Evolutionary conservation across 2,888 invertebrate species (phyloP).

Genomic region (Sthenelais limicola): DNA sequence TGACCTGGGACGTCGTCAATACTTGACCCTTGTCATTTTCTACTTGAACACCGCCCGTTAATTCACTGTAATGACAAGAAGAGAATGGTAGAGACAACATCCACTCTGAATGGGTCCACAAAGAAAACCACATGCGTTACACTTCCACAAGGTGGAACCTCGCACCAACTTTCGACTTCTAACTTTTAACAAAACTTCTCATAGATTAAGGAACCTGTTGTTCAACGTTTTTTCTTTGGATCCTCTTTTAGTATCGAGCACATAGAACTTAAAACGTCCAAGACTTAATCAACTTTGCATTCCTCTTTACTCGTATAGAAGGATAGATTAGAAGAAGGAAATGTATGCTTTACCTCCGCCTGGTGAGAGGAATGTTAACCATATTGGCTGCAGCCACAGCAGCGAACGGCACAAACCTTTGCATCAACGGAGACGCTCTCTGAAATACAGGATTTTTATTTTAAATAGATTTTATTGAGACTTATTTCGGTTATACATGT

Average conservation of each 20-base stretch:
- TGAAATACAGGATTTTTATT: too few species aligned
- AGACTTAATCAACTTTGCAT: too few species aligned
- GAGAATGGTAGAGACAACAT: neutral
- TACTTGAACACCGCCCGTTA: neutral
- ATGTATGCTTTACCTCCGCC: conserved; percentile 75
- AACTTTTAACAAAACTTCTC: too few species aligned
- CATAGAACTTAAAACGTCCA: too few species aligned
- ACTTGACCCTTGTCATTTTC: neutral
- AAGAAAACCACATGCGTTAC: too few species aligned
- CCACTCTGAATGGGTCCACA: too few species aligned
- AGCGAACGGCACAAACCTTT: conserved; percentile 91
- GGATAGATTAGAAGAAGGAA: neutral
- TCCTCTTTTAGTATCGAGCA: too few species aligned
- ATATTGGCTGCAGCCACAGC: conserved; percentile 98
- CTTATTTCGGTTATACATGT: too few species aligned
- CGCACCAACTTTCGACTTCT: neutral
- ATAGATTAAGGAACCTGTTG: neutral
- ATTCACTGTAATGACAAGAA: conserved; percentile 15
- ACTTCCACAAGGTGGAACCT: neutral
- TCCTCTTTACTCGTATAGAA: too few species aligned
- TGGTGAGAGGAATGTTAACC: conserved; percentile 98
- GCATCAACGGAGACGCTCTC: conserved; percentile 66
- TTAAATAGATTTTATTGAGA: too few species aligned
- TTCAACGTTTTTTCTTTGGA: too few species aligned
- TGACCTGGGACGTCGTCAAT: conserved; percentile 16